phyloP scores from a whole-genome alignment of 2,888 invertebrate genomes.

The Yponomeuta cagnagella region DNA sequence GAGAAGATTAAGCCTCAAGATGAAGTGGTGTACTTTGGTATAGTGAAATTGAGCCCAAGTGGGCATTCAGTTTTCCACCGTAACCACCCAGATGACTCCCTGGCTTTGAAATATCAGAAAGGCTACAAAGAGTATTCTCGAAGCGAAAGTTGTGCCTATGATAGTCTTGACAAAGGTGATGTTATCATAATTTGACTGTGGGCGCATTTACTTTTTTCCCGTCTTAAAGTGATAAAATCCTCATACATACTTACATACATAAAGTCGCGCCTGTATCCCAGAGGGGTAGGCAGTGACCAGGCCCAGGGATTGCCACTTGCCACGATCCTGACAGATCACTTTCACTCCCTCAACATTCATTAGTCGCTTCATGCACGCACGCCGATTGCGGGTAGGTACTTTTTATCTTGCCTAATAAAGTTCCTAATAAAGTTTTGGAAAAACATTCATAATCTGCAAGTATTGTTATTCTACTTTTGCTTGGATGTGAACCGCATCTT shows the following conservation, averaged over 20 bases:
- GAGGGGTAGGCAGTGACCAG: too few relatives aligned
- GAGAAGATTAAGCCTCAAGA: conserved; percentile 28
- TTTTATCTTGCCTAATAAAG: too few relatives aligned
- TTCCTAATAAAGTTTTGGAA: neutral
- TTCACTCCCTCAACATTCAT: too few relatives aligned
- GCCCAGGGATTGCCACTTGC: too few relatives aligned
- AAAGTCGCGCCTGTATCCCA: too few relatives aligned
- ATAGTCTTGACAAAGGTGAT: conserved; percentile 29
- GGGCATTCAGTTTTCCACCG: conserved; percentile 51
- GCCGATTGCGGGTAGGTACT: too few relatives aligned
- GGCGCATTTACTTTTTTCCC: neutral
- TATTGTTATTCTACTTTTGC: too few relatives aligned
- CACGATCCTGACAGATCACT: too few relatives aligned
- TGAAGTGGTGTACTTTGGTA: conserved; percentile 55
- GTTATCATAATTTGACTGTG: neutral
- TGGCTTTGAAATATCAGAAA: conserved; percentile 62
- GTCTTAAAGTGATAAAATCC: neutral
- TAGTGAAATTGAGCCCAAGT: conserved; percentile 45
- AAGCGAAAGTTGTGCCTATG: conserved; percentile 35
- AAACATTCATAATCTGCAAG: too few relatives aligned
- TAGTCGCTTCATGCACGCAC: too few relatives aligned
- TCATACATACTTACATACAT: too few relatives aligned
- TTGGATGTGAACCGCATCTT: too few relatives aligned
- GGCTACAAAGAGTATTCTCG: conserved; percentile 44
- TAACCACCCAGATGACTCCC: conserved; percentile 45